phyloP scores from a whole-genome alignment of 2,113 vertebrate species.

The Hypocryptadius cinnamomeus region DNA sequence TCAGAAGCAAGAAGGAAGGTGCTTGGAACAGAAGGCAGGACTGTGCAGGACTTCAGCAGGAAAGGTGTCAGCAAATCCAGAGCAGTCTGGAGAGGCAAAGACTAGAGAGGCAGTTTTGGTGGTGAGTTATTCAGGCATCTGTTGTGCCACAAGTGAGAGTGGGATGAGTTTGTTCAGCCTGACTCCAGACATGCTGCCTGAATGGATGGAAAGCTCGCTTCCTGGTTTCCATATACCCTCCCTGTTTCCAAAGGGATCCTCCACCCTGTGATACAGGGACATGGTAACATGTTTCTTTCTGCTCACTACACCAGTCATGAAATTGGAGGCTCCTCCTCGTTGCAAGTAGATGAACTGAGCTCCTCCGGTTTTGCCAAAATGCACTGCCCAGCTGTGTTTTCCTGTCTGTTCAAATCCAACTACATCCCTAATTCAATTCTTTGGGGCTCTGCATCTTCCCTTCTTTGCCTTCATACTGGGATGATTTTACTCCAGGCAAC shows the following conservation, averaged over 20 bases:
- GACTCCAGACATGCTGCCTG: not conserved
- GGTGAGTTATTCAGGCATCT: not conserved
- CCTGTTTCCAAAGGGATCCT: not conserved
- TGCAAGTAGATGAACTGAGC: not conserved
- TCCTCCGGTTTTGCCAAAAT: not conserved
- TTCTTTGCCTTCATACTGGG: not conserved
- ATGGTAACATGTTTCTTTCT: not conserved
- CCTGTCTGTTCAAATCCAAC: not conserved
- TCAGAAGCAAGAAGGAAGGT: not conserved
- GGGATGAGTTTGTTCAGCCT: constrained; percentile 28
- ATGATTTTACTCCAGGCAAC: not conserved
- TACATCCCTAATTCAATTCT: not conserved
- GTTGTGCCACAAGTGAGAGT: not conserved
- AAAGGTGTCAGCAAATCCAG: not conserved
- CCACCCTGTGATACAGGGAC: not conserved
- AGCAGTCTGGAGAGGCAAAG: not conserved
- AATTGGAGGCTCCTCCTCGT: not conserved
- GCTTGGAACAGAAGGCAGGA: not conserved
- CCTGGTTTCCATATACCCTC: not conserved
- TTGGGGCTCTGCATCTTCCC: not conserved
- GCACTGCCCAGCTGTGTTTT: not conserved
- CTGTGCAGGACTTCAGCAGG: fast-evolving
- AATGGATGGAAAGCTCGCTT: not conserved
- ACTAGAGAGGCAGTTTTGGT: not conserved
- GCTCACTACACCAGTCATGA: not conserved